Base-by-base conservation (phyloP, 2,113 vertebrate species). In the Erpornis zantholeuca region DNA sequence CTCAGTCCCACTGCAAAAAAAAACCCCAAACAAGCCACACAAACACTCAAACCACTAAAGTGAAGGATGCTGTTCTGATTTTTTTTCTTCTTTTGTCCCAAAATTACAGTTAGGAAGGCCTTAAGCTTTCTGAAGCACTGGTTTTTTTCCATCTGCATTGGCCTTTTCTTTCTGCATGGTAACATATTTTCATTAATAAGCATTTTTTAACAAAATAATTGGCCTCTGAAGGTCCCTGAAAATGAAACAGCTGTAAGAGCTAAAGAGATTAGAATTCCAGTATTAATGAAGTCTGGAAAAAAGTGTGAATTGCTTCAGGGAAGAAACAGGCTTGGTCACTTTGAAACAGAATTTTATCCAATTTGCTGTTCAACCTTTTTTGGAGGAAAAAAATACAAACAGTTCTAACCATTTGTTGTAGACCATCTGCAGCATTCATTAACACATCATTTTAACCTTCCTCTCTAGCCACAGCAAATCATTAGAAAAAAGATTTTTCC, bases 171-270 rank as follows among this genome's bases (percentile, higher is more conserved):
- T 85, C 47, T 92, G 87, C 59, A 63, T 72, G 68, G 88, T 20
- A 82, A 85, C 31, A 68, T 27, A 42, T 80, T 96, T 95, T 97
- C 93, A 92, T 97, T 94, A 96, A 89, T 90, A 96, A 96, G 66
- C 75, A 93, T 36, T 91, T 89, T 63, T 95, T 61, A 64, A 66
- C 65, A 94, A 94, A 95, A 87, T 84, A 69, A 38, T 18, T 80
- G 88, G 93, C 73, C 97, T 95, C 65, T 64, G 23, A 92, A 88
- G 69, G 77, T 92, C 57, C 78, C 81, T 9, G 15, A 70, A 91
- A 98, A 94, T 82, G 77, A 82, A 97, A 96, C 69, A 87, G 80
- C 96, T 95, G 57, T 49, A 66, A 94, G 59, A 93, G 72, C 64
- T 73, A 56, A 90, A 95, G 22, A 89, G 86, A 93, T 97, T 92